These are phyloP conservation scores for Automeris io DNA, from an alignment of 2,888 invertebrate genomes.

Conservation along the genomic window DNA sequence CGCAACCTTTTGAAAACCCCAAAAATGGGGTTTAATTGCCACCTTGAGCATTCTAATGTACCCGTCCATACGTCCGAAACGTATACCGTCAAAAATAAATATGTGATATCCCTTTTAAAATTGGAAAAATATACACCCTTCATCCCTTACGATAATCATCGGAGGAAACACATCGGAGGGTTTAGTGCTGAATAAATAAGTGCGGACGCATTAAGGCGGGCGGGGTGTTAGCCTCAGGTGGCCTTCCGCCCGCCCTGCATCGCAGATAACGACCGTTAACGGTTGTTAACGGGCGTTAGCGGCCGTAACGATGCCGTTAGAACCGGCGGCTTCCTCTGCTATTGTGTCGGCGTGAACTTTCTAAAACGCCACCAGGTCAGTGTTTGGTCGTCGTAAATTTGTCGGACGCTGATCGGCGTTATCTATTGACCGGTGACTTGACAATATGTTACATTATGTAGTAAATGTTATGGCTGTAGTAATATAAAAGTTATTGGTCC, in stretches of 20 bases:
- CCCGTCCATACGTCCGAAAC: conserved; percentile 4
- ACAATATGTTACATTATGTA: conserved; percentile 3
- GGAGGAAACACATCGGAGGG: conserved; percentile 60
- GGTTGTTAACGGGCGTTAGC: conserved; percentile 56
- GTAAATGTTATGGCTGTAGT: background rate
- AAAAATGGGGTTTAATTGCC: conserved; percentile 5
- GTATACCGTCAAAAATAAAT: conserved; percentile 6
- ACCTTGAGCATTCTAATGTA: background rate
- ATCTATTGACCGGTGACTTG: conserved; percentile 10
- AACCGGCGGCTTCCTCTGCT: conserved; percentile 62
- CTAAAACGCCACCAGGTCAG: conserved; percentile 28
- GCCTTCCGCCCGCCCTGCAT: conserved; percentile 66
- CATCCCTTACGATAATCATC: conserved; percentile 38
- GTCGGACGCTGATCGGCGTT: conserved; percentile 25
- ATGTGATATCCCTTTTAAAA: conserved; percentile 6
- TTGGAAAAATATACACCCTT: conserved; percentile 5
- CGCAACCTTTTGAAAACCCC: background rate
- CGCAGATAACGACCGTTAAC: conserved; percentile 51
- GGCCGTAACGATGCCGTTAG: conserved; percentile 69
- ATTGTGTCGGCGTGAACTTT: conserved; percentile 48
- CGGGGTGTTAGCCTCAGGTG: conserved; percentile 60
- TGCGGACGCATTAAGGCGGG: conserved; percentile 72
- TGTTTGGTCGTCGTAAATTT: conserved; percentile 40
- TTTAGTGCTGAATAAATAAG: conserved; percentile 63
- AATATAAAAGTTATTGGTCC: too few species aligned